Percentiles rank a stretch among this genome's conserved stretches.
Evolutionary conservation across 2,113 vertebrate species (phyloP).

Genomic region (Microcebus lehilahytsara): DNA sequence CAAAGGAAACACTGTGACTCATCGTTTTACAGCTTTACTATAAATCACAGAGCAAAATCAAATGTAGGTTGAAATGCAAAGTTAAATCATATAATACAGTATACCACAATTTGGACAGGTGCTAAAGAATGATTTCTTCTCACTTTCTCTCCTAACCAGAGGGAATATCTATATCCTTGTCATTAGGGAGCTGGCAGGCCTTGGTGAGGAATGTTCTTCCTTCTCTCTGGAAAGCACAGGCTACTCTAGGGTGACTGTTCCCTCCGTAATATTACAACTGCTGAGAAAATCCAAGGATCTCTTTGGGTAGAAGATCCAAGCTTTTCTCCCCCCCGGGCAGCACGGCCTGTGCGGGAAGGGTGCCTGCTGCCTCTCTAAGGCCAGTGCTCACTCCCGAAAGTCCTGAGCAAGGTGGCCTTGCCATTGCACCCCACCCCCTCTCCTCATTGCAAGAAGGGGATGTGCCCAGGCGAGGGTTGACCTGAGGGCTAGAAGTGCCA

Average conservation of each 20-base stretch:
- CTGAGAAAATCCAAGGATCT: conserved; percentile 13
- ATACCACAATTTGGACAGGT: conserved; percentile 51
- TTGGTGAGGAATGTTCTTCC: conserved; percentile 14
- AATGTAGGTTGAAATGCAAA: conserved; percentile 58
- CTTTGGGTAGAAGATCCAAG: background rate
- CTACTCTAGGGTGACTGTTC: background rate
- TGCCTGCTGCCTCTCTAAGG: background rate
- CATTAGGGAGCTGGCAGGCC: conserved; percentile 14
- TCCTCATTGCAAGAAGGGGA: background rate
- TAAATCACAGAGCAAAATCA: conserved; percentile 59
- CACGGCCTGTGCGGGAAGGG: too few species aligned
- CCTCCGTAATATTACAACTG: background rate
- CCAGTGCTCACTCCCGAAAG: background rate
- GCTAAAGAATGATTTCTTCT: conserved; percentile 66
- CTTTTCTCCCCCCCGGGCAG: background rate
- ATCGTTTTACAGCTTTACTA: conserved; percentile 26
- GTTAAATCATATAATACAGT: conserved; percentile 56
- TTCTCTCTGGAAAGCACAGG: conserved; percentile 33
- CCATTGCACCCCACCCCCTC: background rate
- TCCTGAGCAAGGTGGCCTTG: background rate
- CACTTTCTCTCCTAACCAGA: conserved; percentile 14
- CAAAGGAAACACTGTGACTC: conserved; percentile 38
- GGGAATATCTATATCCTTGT: conserved; percentile 1
- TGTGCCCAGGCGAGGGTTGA: background rate
- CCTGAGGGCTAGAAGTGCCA: too few species aligned